phyloP scores from a whole-genome alignment of 2,797 vertebrate genomes.

The Rhinatrema bivittatum region DNA sequence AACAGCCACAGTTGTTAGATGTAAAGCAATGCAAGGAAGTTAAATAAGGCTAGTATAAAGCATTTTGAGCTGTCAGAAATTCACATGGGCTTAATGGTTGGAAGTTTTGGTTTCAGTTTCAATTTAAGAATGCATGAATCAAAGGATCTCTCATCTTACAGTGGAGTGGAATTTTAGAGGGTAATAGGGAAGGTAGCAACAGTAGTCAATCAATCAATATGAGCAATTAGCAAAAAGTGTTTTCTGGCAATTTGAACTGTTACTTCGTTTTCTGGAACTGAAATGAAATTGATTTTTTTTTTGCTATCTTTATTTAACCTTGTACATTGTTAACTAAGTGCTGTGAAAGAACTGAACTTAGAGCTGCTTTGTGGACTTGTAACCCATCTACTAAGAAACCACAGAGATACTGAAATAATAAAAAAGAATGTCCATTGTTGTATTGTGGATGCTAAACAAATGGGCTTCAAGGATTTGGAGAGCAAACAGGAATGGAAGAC shows the following conservation, averaged over 20 bases:
- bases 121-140: slow-evolving; percentile 24
- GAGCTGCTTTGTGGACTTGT: too few species aligned
- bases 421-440: too few species aligned
- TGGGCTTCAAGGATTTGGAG: too few species aligned
- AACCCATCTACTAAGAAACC: too few species aligned
- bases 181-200: not conserved
- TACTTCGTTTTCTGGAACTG: slow-evolving; percentile 35
- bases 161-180: not conserved
- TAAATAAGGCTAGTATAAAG: slow-evolving; percentile 4
- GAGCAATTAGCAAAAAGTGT: slow-evolving; percentile 29
- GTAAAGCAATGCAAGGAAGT: not conserved
- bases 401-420: too few species aligned
- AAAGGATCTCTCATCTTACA: slow-evolving; percentile 20
- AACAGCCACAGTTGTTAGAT: not conserved
- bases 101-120: slow-evolving; percentile 15
- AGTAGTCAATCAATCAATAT: slow-evolving; percentile 27
- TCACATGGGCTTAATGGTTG: not conserved
- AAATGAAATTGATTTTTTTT: slow-evolving; percentile 21
- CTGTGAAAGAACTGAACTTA: too few species aligned
- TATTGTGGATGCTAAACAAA: too few species aligned
- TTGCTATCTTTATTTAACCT: slow-evolving; percentile 27
- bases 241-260: slow-evolving; percentile 33
- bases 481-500: too few species aligned
- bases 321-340: not conserved
- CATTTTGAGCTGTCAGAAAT: not conserved